These are phyloP conservation scores for Pyxicephalus adspersus DNA, from an alignment of 2,113 vertebrate species.

Conservation along the genomic window DNA sequence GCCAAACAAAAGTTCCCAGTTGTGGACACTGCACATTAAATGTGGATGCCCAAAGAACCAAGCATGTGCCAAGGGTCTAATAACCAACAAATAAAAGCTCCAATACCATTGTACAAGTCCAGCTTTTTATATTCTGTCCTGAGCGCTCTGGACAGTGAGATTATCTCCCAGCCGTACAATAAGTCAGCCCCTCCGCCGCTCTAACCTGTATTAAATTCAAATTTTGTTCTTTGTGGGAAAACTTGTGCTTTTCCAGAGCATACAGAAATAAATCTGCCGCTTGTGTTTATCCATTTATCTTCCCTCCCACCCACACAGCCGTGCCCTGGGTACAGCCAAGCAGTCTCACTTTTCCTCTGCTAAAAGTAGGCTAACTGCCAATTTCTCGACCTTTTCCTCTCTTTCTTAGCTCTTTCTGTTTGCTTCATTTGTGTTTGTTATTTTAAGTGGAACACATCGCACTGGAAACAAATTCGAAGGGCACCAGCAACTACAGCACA, in stretches of 20 bases:
- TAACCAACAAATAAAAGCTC: too few relatives aligned
- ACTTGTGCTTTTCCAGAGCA: conserved; percentile 45
- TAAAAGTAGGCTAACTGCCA: conserved; percentile 64
- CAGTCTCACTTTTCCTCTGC: conserved; percentile 61
- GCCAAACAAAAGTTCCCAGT: too few relatives aligned
- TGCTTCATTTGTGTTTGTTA: conserved; percentile 62
- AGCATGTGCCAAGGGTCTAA: too few relatives aligned
- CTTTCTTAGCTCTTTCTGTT: conserved; percentile 61
- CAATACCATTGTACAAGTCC: too few relatives aligned
- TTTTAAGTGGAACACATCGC: conserved; percentile 64
- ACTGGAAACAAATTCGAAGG: conserved; percentile 51
- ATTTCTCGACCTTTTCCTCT: conserved; percentile 60
- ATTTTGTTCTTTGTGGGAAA: conserved; percentile 42
- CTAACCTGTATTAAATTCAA: conserved; percentile 24
- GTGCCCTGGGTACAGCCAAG: conserved; percentile 58
- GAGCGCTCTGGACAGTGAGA: background rate
- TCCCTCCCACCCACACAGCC: conserved; percentile 60
- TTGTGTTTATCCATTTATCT: conserved; percentile 61
- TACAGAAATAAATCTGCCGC: conserved; percentile 62
- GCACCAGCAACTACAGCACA: conserved; percentile 39
- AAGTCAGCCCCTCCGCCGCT: background rate
- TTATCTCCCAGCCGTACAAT: conserved; percentile 12
- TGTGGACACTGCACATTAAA: too few relatives aligned
- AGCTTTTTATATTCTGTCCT: background rate
- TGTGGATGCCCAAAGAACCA: too few relatives aligned